Conservation (phyloP, 2,113 vertebrate species). For the Pyrgilauda ruficollis region DNA sequence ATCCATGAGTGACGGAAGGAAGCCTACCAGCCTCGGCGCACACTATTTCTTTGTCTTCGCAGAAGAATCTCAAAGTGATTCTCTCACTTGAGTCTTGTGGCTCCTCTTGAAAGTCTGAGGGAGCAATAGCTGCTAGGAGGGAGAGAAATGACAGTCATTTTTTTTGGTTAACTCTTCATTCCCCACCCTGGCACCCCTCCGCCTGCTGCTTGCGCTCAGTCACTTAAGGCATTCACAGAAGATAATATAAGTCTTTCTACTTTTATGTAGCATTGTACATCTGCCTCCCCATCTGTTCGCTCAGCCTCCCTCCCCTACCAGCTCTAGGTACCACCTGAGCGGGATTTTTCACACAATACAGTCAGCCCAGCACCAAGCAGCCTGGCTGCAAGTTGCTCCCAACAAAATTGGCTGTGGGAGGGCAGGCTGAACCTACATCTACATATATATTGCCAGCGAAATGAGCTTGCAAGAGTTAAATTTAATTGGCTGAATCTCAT, state of each 20-base stretch:
- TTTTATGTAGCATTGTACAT: conserved; percentile 70
- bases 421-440: not conserved
- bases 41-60: conserved; percentile 72
- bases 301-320: conserved; percentile 35
- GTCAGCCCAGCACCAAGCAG: not conserved
- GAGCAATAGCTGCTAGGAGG: conserved; percentile 42
- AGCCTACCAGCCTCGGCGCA: conserved; percentile 62
- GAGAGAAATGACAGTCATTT: conserved; percentile 40
- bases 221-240: conserved; percentile 37
- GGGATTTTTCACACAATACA: conserved; percentile 36
- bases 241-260: conserved; percentile 68
- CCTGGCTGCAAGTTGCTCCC: conserved; percentile 9
- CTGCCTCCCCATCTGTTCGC: conserved; percentile 79
- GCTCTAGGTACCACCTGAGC: conserved; percentile 62
- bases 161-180: conserved; percentile 51
- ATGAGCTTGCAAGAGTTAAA: conserved; percentile 71
- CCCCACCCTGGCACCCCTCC: not conserved
- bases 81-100: conserved; percentile 27
- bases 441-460: not conserved
- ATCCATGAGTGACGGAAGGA: conserved; percentile 85
- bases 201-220: conserved; percentile 8
- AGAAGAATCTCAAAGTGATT: conserved; percentile 58
- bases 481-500: conserved; percentile 62
- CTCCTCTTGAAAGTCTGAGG: conserved; percentile 55
- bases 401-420: not conserved